Conservation (phyloP, 1,140 invertebrate species). For the Alviniconcha marisindica region DNA sequence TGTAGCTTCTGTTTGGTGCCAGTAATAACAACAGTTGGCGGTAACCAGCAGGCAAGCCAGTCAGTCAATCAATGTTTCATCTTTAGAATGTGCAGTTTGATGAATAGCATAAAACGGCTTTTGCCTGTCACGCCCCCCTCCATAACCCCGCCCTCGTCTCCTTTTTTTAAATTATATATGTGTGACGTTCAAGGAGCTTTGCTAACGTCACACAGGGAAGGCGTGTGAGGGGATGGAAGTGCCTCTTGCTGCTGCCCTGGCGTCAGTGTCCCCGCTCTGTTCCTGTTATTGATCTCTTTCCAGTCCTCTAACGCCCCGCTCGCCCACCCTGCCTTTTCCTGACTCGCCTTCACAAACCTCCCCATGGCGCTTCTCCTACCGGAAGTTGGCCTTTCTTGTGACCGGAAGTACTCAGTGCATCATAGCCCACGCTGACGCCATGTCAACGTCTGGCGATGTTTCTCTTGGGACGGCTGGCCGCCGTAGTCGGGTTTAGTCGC, state of each 20-base stretch:
- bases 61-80: too few species aligned
- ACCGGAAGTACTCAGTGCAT: background rate
- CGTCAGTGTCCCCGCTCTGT: background rate
- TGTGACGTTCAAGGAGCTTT: too few species aligned
- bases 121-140: too few species aligned
- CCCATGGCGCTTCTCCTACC: background rate
- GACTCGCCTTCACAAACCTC: background rate
- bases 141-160: too few species aligned
- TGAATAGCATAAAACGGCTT: too few species aligned
- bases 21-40: too few species aligned
- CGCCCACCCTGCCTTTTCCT: background rate
- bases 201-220: background rate
- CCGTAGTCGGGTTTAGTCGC: conserved; percentile 32
- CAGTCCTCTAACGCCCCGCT: background rate
- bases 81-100: too few species aligned
- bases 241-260: background rate
- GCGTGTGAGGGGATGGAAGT: background rate
- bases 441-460: background rate
- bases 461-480: conserved; percentile 19
- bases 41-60: too few species aligned
- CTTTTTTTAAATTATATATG: too few species aligned
- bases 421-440: background rate
- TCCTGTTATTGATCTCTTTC: background rate
- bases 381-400: background rate
- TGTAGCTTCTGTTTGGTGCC: too few species aligned